Evolutionary conservation across 2,113 vertebrate species (phyloP), one percentile per base, ranked within the genome.

Genomic region (Podarcis cretensis): DNA sequence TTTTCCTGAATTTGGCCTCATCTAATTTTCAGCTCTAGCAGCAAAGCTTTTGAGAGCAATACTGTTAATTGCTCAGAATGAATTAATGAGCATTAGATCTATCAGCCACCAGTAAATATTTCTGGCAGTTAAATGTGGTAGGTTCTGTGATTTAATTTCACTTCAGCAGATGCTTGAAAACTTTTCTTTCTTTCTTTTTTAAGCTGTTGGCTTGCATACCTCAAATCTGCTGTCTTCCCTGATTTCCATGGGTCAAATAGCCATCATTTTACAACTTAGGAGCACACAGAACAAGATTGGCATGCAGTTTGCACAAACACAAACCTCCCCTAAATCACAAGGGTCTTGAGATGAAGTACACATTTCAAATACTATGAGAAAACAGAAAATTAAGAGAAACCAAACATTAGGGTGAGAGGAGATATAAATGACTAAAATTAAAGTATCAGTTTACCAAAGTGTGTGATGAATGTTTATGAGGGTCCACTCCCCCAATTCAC

Each of bases 1-100:
- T 91, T 85, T 84, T 80, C 7, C 79, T 90, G 81, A 93, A 35
- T 86, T 92, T 91, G 91, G 85, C 63, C 75, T 80, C 86, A 43
- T 14, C 76, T 89, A 92, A 93, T 94, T 93, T 86, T 43, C 77
- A 91, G 78, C 9, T 91, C 59, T 16, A 86, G 30, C 75, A 74
- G 89, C 78, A n/a, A 68, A 89, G 71, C 18, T 54, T 90, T 94
- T 54, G 82, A 88, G 85, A 91, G 87, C 71, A 76, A 91, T 89
- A 90, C 66, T 93, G 54, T 82, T 94, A 93, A 93, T 95, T 93
- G 88, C 92, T 92, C 54, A 69, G 87, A 91, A 92, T 91, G 91
- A 93, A 93, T 94, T 92, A 95, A 87, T 94, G 92, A 85, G 54
- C 54, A 89, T 93, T 91, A 93, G 87, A 37, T 83, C 90, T 48